Percentiles rank a stretch among this genome's conserved stretches.
Conservation (phyloP, 2,113 vertebrate genomes). For the Odocoileus hemionus region DNA sequence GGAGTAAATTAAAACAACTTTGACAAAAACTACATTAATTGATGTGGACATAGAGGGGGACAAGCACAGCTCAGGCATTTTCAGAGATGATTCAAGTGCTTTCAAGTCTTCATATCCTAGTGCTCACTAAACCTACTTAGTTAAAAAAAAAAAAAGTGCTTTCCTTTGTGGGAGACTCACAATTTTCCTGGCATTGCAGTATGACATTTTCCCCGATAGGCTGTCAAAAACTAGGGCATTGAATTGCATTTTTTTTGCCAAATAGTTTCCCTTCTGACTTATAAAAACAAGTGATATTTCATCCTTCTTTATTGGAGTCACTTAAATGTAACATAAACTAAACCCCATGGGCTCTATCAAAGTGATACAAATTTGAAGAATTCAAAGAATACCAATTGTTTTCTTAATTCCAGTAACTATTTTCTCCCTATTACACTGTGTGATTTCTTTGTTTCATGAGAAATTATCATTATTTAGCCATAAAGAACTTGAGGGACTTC, state of each 20-base stretch:
- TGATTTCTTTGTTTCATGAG: not conserved
- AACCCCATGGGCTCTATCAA: conserved; percentile 15
- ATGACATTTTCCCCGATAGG: conserved; percentile 57
- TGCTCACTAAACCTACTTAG: conserved; percentile 1
- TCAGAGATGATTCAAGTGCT: conserved; percentile 12
- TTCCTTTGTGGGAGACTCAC: conserved; percentile 52
- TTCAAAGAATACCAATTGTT: not conserved
- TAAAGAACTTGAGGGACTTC: not conserved
- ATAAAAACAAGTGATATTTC: conserved; percentile 39
- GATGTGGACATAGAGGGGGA: not conserved
- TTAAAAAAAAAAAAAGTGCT: not conserved
- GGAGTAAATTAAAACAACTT: conserved; percentile 37
- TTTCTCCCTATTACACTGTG: not conserved
- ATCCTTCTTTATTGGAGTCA: conserved; percentile 17
- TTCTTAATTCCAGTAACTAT: not conserved
- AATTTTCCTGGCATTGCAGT: conserved; percentile 44
- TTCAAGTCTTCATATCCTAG: conserved; percentile 47
- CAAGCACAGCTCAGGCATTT: not conserved
- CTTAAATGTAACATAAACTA: conserved; percentile 27
- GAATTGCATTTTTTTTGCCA: conserved; percentile 31
- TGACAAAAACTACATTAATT: not conserved
- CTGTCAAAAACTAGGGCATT: conserved; percentile 62
- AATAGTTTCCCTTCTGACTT: conserved; percentile 50
- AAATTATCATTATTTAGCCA: not conserved
- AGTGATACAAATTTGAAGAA: not conserved